Base-by-base conservation (phyloP, 2,797 vertebrate genomes). In the Rhinatrema bivittatum region DNA sequence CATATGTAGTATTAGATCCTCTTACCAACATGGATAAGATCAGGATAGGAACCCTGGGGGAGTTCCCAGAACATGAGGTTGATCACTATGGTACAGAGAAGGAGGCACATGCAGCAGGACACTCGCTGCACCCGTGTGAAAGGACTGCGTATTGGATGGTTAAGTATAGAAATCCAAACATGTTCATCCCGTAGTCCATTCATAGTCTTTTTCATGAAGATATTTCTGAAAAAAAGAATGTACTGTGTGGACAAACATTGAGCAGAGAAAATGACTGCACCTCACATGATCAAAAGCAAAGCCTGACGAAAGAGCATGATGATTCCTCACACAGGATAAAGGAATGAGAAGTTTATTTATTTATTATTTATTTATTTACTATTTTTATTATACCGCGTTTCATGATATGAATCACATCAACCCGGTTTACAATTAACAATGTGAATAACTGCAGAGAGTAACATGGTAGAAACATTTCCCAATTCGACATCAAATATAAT, bases 1-100 rank as follows among this genome's bases (percentile, higher is more conserved):
- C 10, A 20, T 12, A 31, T 11, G 32, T 5, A 32, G 15, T 24
- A 18, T 32, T 12, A 17, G 4, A 7, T 12, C 15, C 28, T 29
- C 60, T 61, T 49, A 87, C 87, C 85, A 4, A 87, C 7, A 6
- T 67, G 45, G 19, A 87, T 42, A 41, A 89, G 29, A 5, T 84
- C 65, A 7, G 78, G 55, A 3, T 41, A 27, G 9, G 21, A 9
- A 27, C 79, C 44, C 5, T 51, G 16, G 5, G 85, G 81, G 31
- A 85, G 36, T 58, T 87, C 87, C 86, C 86, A 90, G 65, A 90
- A 90, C 54, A 87, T 86, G 15, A 90, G 88, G 44, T 90, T 88
- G 41, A 88, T 88, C 63, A 84, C 85, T 81, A 87, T 87, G 54
- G 86, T 88, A 62, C 87, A 88, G 53, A 88, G 85, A 22, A 90